These are phyloP conservation scores for Pycnomerus fuliginosus DNA, from an alignment of 2,888 invertebrate genomes.

Conservation along the genomic window DNA sequence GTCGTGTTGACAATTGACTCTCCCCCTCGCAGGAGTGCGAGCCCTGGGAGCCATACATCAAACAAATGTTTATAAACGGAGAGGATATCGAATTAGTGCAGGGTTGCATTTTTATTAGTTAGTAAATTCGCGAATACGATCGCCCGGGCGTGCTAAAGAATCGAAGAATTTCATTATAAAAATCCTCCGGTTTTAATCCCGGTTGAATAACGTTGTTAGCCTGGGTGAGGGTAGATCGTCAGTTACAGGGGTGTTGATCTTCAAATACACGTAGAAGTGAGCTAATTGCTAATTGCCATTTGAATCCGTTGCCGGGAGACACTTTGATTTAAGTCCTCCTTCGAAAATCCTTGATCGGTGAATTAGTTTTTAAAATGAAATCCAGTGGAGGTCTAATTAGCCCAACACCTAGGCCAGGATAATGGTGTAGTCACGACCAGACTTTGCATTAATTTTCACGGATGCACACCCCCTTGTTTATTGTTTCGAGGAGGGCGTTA, in stretches of 20 bases:
- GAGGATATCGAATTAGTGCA: constrained; percentile 39
- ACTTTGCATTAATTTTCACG: constrained; percentile 13
- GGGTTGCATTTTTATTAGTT: not conserved
- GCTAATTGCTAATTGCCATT: constrained; percentile 51
- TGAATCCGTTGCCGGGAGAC: constrained; percentile 47
- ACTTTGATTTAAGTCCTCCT: constrained; percentile 44
- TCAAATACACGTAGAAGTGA: constrained; percentile 46
- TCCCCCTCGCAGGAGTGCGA: constrained; percentile 39
- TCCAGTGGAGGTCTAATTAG: no score
- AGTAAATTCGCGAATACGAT: not conserved
- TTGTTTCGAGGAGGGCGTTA: constrained; percentile 13
- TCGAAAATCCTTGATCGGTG: constrained; percentile 44
- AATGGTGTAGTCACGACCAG: constrained; percentile 13
- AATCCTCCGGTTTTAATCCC: constrained; percentile 2
- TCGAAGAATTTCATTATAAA: constrained; percentile 7
- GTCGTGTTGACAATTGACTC: constrained; percentile 52
- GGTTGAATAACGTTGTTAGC: constrained; percentile 3
- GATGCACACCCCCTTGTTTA: constrained; percentile 10
- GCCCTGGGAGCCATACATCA: constrained; percentile 49
- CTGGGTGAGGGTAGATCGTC: constrained; percentile 6
- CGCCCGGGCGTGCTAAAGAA: not conserved
- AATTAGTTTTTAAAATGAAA: no score
- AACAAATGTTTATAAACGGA: constrained; percentile 40
- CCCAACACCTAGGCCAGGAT: no score
- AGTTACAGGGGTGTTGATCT: constrained; percentile 38